Evolutionary conservation across 2,113 vertebrate species (phyloP).

Genomic region (Macaca nemestrina): DNA sequence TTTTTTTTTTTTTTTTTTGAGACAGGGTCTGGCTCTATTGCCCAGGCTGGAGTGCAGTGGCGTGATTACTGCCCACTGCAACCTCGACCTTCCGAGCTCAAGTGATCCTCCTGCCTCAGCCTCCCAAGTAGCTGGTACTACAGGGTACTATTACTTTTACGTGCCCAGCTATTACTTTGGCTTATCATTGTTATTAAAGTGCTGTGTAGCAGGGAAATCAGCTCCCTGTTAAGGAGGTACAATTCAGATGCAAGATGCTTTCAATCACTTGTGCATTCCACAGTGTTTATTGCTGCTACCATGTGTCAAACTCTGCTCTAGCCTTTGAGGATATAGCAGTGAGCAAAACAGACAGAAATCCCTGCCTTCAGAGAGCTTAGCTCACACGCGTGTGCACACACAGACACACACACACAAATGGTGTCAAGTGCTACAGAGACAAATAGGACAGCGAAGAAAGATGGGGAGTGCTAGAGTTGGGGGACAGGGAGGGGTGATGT

Average conservation of each 20-base stretch:
- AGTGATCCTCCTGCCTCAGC: too few species aligned
- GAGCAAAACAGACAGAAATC: not conserved
- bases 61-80: too few species aligned
- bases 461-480: not conserved
- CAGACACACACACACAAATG: not conserved
- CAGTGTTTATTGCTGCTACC: not conserved
- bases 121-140: too few species aligned
- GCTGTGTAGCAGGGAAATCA: not conserved
- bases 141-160: too few species aligned
- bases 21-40: too few species aligned
- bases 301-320: not conserved
- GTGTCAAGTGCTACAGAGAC: not conserved
- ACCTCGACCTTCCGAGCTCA: too few species aligned
- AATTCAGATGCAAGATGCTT: not conserved
- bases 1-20: too few species aligned
- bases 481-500: too few species aligned
- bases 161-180: not conserved
- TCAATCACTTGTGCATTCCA: not conserved
- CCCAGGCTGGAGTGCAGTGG: too few species aligned
- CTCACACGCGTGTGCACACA: too few species aligned
- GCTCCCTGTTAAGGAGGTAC: not conserved
- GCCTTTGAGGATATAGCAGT: not conserved
- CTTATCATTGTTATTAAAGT: not conserved
- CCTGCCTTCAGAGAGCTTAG: not conserved
- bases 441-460: not conserved